Evolutionary conservation across 2,113 vertebrate species (phyloP).

Genomic region (Malaclemys terrapin): DNA sequence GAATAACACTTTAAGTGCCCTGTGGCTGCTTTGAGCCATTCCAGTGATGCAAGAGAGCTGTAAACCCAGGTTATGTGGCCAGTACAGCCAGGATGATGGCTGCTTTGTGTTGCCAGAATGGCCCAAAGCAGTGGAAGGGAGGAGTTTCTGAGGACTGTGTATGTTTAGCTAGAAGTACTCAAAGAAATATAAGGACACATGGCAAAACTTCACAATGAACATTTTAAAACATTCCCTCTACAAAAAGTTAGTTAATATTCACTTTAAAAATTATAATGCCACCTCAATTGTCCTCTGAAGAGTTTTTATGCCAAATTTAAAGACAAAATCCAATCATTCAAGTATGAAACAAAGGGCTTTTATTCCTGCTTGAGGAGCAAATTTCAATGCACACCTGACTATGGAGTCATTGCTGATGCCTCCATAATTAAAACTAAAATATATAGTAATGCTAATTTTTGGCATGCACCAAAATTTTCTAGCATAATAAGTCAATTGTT

Average conservation of each 20-base stretch:
- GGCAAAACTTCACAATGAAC: neutral
- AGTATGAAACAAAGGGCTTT: neutral
- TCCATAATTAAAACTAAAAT: neutral
- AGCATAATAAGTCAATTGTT: neutral
- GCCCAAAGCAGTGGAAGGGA: neutral
- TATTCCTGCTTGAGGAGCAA: neutral
- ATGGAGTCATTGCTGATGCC: neutral
- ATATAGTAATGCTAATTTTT: neutral
- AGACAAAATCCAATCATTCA: neutral
- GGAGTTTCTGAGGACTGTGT: neutral
- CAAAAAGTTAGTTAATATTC: neutral
- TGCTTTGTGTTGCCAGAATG: neutral
- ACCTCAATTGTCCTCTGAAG: neutral
- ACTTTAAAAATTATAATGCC: neutral
- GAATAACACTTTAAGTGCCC: neutral
- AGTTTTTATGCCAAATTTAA: neutral
- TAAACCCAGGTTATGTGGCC: neutral
- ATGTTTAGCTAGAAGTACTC: neutral
- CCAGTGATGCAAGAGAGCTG: neutral
- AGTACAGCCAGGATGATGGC: neutral
- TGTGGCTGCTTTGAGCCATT: neutral
- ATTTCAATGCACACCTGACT: slow-evolving; percentile 6
- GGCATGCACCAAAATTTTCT: neutral
- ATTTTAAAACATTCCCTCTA: neutral
- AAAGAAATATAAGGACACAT: neutral